A percentile compares a stretch with the other conserved stretches of the same genome.
These are phyloP conservation scores for Caenorhabditis elegans DNA, from an alignment of 1,140 invertebrate species.

Conservation along the genomic window DNA sequence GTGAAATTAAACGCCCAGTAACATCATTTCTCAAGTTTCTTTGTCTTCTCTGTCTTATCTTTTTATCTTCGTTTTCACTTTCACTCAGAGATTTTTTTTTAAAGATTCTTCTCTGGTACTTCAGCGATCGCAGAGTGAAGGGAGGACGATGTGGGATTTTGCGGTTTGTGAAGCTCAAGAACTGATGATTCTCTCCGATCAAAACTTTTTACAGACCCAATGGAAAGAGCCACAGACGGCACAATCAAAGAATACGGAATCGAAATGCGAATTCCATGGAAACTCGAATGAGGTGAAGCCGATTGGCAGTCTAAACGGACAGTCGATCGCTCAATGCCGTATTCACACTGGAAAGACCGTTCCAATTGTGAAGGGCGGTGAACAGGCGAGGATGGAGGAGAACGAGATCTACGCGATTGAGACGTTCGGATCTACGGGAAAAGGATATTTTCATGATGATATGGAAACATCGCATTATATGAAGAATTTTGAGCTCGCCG, in stretches of 20 bases:
- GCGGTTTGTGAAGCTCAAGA: too few species aligned
- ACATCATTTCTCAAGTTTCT: too few species aligned
- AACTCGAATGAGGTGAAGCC: conserved; percentile 95
- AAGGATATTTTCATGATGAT: conserved; percentile 88
- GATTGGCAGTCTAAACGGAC: conserved; percentile 79
- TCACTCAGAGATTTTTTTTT: too few species aligned
- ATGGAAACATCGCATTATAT: conserved; percentile 99
- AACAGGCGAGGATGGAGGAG: conserved; percentile 90
- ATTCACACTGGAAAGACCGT: conserved; percentile 99
- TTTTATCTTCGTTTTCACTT: too few species aligned
- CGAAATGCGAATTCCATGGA: conserved; percentile 93
- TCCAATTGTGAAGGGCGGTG: conserved; percentile 97
- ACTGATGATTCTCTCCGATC: conserved; percentile 93
- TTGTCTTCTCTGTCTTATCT: too few species aligned
- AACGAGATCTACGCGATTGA: conserved; percentile 91
- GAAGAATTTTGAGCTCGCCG: conserved; percentile 95
- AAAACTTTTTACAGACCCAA: conserved; percentile 93
- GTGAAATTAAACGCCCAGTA: too few species aligned
- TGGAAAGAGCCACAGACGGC: conserved; percentile 94
- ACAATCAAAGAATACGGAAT: conserved; percentile 91
- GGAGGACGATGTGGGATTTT: too few species aligned
- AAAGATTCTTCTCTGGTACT: too few species aligned
- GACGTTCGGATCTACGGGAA: conserved; percentile 97
- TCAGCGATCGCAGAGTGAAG: too few species aligned
- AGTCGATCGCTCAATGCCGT: conserved; percentile 64